Evolutionary conservation across 1,140 invertebrate genomes (phyloP).

Genomic region (Halesus radiatus): DNA sequence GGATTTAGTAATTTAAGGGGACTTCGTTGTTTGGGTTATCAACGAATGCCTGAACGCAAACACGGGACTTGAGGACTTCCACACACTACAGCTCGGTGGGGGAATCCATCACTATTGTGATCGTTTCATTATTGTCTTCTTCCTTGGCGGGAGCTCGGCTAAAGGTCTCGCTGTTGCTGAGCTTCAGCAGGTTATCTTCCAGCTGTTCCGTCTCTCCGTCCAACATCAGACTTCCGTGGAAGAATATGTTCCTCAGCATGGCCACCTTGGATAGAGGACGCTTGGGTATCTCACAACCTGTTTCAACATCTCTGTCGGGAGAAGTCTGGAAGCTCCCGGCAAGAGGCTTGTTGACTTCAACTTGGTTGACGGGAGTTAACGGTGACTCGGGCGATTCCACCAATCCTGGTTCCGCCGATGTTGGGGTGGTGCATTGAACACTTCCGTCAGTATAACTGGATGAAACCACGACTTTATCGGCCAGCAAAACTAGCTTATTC

Average conservation of each 20-base stretch:
- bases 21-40: conserved; percentile 52
- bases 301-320: conserved; percentile 46
- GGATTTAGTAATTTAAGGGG: conserved; percentile 47
- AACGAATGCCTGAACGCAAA: conserved; percentile 40
- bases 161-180: conserved; percentile 18
- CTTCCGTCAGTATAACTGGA: conserved; percentile 51
- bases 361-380: conserved; percentile 49
- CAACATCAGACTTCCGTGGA: conserved; percentile 52
- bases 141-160: conserved; percentile 27
- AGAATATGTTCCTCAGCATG: conserved; percentile 56
- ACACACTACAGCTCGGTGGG: not conserved
- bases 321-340: conserved; percentile 36
- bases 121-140: conserved; percentile 46
- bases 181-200: conserved; percentile 32
- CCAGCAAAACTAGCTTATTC: conserved; percentile 37
- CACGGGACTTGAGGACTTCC: not conserved
- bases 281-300: conserved; percentile 48
- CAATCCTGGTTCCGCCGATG: not conserved
- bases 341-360: conserved; percentile 33
- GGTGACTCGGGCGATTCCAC: conserved; percentile 30
- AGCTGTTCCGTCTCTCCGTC: conserved; percentile 38
- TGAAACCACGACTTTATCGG: conserved; percentile 48
- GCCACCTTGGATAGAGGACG: conserved; percentile 55
- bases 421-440: conserved; percentile 44
- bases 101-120: conserved; percentile 29